Percentiles rank a stretch among this genome's conserved stretches.
These are phyloP conservation scores for Gryon sp. DNA, from an alignment of 1,140 invertebrate species.

Conservation along the genomic window DNA sequence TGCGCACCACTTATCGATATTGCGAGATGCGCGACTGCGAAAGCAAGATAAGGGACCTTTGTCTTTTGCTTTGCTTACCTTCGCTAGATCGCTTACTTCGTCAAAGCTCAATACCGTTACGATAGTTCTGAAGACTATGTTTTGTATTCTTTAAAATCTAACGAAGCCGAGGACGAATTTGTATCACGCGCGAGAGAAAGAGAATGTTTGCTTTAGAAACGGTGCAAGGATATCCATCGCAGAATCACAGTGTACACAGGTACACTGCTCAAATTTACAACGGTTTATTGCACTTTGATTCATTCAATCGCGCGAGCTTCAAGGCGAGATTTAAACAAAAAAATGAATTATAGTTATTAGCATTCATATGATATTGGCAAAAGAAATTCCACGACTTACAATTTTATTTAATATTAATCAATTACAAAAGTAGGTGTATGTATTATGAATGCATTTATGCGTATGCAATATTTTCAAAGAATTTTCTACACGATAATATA, in stretches of 20 bases:
- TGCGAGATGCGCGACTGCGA: conserved; percentile 53
- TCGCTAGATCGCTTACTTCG: conserved; percentile 15
- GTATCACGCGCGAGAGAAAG: conserved; percentile 32
- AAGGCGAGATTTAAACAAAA: conserved; percentile 18
- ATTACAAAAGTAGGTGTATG: no score
- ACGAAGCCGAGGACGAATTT: conserved; percentile 49
- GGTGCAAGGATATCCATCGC: conserved; percentile 35
- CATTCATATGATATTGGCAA: neutral
- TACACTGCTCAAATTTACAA: conserved; percentile 46
- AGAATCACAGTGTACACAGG: conserved; percentile 22
- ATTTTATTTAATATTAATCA: no score
- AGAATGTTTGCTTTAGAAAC: conserved; percentile 55
- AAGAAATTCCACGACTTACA: conserved; percentile 5
- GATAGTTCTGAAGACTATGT: conserved; percentile 27
- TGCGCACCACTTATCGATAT: conserved; percentile 62
- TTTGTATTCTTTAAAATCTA: conserved; percentile 34
- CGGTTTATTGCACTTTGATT: conserved; percentile 47
- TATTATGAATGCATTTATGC: no score
- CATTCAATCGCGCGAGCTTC: neutral
- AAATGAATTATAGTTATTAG: conserved; percentile 19
- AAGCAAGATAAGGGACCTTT: conserved; percentile 46
- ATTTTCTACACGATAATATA: no score
- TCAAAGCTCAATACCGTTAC: conserved; percentile 49
- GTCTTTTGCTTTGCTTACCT: conserved; percentile 25
- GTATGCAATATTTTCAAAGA: no score